Conservation (phyloP, 2,113 vertebrate species). For the Atrichornis clamosus region DNA sequence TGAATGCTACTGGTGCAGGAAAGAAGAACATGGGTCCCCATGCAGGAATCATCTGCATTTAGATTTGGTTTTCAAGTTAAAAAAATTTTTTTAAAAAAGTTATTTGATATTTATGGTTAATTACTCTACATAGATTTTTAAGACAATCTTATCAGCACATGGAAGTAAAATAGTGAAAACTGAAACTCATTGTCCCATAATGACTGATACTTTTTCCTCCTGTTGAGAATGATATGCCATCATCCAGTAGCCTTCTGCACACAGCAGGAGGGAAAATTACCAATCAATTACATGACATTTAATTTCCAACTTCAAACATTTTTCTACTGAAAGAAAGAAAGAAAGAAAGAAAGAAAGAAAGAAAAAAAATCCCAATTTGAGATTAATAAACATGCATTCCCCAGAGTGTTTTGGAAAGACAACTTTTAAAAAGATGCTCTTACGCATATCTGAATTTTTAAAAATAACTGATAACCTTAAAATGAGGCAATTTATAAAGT, state of each 20-base stretch:
- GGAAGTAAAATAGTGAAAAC: conserved; percentile 48
- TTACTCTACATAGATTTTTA: conserved; percentile 24
- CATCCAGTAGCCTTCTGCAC: conserved; percentile 24
- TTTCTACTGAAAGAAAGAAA: conserved; percentile 4
- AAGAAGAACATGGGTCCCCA: background rate
- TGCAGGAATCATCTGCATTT: background rate
- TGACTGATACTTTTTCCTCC: conserved; percentile 44
- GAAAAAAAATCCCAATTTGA: background rate
- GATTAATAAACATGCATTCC: background rate
- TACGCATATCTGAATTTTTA: background rate
- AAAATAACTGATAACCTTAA: background rate
- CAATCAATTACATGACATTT: conserved; percentile 66
- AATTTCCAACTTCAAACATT: conserved; percentile 48
- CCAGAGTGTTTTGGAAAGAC: background rate
- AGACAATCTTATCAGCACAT: conserved; percentile 45
- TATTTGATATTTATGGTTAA: conserved; percentile 40
- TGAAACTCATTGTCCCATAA: conserved; percentile 69
- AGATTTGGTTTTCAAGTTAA: background rate
- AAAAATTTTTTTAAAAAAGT: background rate
- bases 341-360: too few relatives aligned
- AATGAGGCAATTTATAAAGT: background rate
- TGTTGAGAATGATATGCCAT: conserved; percentile 34
- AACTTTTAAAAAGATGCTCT: background rate
- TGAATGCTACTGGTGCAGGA: background rate
- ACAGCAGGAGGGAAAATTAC: conserved; percentile 57